Conservation (phyloP, 2,888 invertebrate genomes). For the Drosophila monieri region DNA sequence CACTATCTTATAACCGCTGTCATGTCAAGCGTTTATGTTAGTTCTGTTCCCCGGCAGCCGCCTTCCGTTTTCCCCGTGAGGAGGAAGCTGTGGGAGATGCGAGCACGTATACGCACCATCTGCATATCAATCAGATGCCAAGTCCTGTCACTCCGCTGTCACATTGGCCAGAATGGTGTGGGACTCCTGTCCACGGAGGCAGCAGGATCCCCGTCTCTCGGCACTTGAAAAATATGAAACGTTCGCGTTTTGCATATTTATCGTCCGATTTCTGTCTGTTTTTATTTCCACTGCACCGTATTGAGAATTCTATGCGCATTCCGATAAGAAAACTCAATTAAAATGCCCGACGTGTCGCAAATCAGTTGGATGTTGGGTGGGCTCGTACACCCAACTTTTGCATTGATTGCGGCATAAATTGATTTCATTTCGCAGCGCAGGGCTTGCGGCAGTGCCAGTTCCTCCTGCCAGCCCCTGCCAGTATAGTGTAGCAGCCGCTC, state of each 20-base stretch:
- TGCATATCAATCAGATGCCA: constrained; percentile 77
- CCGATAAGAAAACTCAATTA: constrained; percentile 71
- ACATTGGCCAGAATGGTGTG: constrained; percentile 56
- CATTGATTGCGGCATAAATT: constrained; percentile 50
- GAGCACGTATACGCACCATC: constrained; percentile 41
- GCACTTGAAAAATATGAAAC: constrained; percentile 68
- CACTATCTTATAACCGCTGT: constrained; percentile 42
- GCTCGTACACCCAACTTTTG: constrained; percentile 33
- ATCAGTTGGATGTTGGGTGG: constrained; percentile 58
- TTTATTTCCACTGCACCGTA: constrained; percentile 22
- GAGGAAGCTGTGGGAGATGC: constrained; percentile 2
- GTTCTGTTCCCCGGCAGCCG: constrained; percentile 22
- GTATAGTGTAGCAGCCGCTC: neutral
- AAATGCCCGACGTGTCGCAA: constrained; percentile 67
- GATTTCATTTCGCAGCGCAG: constrained; percentile 31
- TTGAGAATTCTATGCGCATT: constrained; percentile 57
- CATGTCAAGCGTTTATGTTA: constrained; percentile 41
- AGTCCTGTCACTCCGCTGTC: constrained; percentile 68
- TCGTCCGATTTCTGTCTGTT: constrained; percentile 26
- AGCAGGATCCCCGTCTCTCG: neutral
- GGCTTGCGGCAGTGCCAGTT: neutral
- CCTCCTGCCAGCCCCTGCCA: neutral
- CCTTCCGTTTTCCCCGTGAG: neutral
- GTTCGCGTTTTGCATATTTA: constrained; percentile 76
- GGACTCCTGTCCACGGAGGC: constrained; percentile 42